Percentiles rank a stretch among this genome's conserved stretches.
Evolutionary conservation across 1,140 invertebrate species (phyloP).

Genomic region (Hirudo medicinalis): DNA sequence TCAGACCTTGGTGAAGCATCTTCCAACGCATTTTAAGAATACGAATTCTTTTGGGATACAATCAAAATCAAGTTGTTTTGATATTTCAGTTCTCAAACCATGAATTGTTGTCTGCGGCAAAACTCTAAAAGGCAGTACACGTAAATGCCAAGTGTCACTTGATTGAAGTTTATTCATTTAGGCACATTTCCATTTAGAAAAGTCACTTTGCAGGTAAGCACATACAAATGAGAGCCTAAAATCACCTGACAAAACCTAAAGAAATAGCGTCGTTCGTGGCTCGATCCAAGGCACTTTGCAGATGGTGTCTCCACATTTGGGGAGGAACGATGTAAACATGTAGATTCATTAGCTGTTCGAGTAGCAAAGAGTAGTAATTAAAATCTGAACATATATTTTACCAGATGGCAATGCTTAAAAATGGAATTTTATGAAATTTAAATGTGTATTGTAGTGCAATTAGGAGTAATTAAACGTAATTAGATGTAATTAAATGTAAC

Average conservation of each 20-base stretch:
- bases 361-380: not conserved
- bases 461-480: no score
- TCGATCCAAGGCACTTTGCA: constrained; percentile 39
- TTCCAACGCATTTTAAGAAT: constrained; percentile 39
- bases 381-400: no score
- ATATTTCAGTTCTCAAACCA: constrained; percentile 36
- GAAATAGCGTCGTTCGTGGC: constrained; percentile 40
- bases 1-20: constrained; percentile 39
- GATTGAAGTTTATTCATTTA: no score
- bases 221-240: not conserved
- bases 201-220: no score
- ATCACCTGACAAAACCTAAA: constrained; percentile 41
- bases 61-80: constrained; percentile 33
- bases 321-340: constrained; percentile 41
- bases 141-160: not conserved
- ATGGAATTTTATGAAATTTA: no score
- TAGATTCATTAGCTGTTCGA: constrained; percentile 37
- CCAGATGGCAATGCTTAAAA: no score
- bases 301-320: constrained; percentile 37
- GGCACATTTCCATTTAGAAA: no score
- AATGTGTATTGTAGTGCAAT: no score
- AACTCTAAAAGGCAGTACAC: constrained; percentile 30
- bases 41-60: constrained; percentile 37
- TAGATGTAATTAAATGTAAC: no score
- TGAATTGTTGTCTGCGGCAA: constrained; percentile 32